Evolutionary conservation across 2,888 invertebrate genomes (phyloP).

Genomic region (Epistrophe eligans): DNA sequence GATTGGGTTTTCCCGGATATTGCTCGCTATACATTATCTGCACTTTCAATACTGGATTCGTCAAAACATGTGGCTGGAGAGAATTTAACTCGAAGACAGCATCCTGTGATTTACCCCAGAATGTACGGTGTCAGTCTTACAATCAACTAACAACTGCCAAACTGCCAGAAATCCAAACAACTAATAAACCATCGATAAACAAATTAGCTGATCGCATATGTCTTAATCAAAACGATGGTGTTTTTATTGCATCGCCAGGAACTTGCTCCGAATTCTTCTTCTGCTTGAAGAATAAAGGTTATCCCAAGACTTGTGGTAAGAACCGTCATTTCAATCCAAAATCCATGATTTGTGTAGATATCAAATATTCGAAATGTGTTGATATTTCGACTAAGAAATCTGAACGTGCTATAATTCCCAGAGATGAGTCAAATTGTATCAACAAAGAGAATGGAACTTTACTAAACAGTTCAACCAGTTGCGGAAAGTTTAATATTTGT

Average conservation of each 20-base stretch:
- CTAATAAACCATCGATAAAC: slow-evolving; percentile 41
- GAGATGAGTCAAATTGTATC: slow-evolving; percentile 22
- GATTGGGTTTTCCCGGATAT: background rate
- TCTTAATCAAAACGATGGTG: slow-evolving; percentile 78
- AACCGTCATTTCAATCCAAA: slow-evolving; percentile 56
- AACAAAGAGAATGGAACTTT: slow-evolving; percentile 72
- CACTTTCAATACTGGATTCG: slow-evolving; percentile 10
- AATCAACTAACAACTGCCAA: background rate
- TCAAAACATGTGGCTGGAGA: slow-evolving; percentile 25
- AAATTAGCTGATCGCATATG: slow-evolving; percentile 78
- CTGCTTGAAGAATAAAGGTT: slow-evolving; percentile 78
- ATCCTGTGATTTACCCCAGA: slow-evolving; percentile 13
- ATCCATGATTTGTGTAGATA: slow-evolving; percentile 44
- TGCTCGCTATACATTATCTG: slow-evolving; percentile 8
- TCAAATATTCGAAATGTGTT: slow-evolving; percentile 43
- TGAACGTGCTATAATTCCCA: background rate
- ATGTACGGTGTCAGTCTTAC: background rate
- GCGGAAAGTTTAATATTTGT: slow-evolving; percentile 78
- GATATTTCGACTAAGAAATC: background rate
- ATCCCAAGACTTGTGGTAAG: slow-evolving; percentile 76
- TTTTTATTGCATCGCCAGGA: slow-evolving; percentile 79
- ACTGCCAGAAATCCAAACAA: background rate
- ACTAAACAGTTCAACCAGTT: slow-evolving; percentile 77
- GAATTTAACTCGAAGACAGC: slow-evolving; percentile 15
- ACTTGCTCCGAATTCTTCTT: slow-evolving; percentile 81